Base-by-base conservation (phyloP, 2,888 invertebrate species). In the Polia nebulosa region DNA sequence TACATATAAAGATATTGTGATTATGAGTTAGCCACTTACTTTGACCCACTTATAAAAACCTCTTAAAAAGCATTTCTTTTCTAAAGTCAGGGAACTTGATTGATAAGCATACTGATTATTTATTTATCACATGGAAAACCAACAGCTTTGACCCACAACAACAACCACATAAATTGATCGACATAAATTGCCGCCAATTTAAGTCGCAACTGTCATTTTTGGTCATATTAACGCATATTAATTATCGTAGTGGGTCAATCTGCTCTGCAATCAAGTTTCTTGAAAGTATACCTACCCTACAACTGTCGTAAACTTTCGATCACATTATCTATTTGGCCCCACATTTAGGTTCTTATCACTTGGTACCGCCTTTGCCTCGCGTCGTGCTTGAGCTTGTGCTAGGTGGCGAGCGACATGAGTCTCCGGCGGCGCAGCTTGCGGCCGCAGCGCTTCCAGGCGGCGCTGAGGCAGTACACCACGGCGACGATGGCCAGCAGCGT, bases 361-460 rank as follows among this genome's bases (percentile, higher is more conserved):
- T 61, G 64, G 49, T 57, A 58, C 55, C 75, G 76, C 55, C 51
- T 72, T 53, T 78, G 55, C 20, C 29, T 49, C 51, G 63, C 73
- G 32, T 75, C 71, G 63, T 61, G 44, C 39, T 79, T 85, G 45
- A 55, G 68, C 57, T 70, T 77, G 32, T 83, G 92, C 90, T 94
- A 95, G 83, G 94, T 94, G 83, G 94, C 91, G 0, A 95, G 84
- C 0, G 95, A 88, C 72, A 94, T 88, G 45, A 94, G 87, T 36
- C 93, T 85, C 15, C 94, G 89, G 2, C 94, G 83, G 2, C 92
- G 87, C 2, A 94, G 84, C 56, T 91, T 92, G 27, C 94, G 87
- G 3, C 93, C 93, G 84, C 90, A 95, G 13, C 92, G 90, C 47
- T 87, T 90, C 92, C 93, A 94, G 44, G 90, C 82, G 2, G 89